Base-by-base conservation (phyloP, 2,113 vertebrate genomes). In the Eubucco bourcierii region DNA sequence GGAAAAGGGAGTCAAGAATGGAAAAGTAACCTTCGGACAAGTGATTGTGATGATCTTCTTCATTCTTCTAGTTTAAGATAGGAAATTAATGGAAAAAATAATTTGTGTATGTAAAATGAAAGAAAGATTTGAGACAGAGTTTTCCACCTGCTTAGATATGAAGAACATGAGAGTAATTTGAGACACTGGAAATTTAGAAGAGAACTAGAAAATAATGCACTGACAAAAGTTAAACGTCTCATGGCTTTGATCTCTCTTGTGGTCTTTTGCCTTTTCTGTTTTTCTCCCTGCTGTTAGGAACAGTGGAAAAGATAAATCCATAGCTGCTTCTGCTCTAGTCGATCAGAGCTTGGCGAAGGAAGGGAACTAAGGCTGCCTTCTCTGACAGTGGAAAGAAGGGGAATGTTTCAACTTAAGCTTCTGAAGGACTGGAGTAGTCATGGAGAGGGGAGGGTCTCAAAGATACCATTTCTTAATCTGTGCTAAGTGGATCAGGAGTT, bases 391-490 rank as follows among this genome's bases (percentile, higher is more conserved):
- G 21, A 31, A 29, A 50, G 58, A 75, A 46, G 8, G 56, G 50
- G 50, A 52, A 14, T 44, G 28, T 47, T 67, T 52, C 59, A 65
- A 53, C 25, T 31, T 6, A 10, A 28, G 56, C 44, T 73, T 53
- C 27, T 76, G 65, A 44, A 76, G 15, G 34, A 24, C 60, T 88
- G 52, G 19, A 34, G 27, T 7, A 13, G 28, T 20, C 29, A 8
- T 19, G 18, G 25, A n/a, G 4, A 28, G 27, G 12, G 13, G 12
- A 9, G 10, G 4, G 25, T 84, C 27, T 80, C 47, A 31, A 34
- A 55, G 56, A 2, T 2, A 1, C 61, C 3, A 1, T 12, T 58
- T 70, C 61, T 2, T 77, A 59, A 46, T 44, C 46, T 16, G 1
- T 44, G 59, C 33, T 37, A 9, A 27, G 31, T 81, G 10, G 27